A percentile compares a stretch with the other conserved stretches of the same genome.
Evolutionary conservation across 2,888 invertebrate genomes (phyloP).

Genomic region (Eupithecia insigniata): DNA sequence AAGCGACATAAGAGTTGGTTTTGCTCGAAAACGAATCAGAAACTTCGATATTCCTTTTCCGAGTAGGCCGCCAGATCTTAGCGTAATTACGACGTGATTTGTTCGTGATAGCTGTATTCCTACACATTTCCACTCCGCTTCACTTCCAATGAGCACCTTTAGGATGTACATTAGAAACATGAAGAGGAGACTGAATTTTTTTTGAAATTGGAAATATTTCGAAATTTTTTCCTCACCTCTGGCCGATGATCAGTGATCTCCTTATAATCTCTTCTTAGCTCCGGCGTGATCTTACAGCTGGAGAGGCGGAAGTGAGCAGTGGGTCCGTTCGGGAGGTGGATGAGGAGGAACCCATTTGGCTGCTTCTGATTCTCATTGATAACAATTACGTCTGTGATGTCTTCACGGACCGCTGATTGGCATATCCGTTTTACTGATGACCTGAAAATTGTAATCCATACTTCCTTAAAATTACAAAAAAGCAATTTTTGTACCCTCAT

Average conservation of each 20-base stretch:
- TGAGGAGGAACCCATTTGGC: conserved; percentile 95
- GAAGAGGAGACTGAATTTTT: neutral
- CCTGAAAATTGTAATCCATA: conserved; percentile 72
- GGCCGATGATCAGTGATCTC: conserved; percentile 95
- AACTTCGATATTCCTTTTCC: too few species aligned
- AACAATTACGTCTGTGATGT: conserved; percentile 94
- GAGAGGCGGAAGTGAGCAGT: conserved; percentile 98
- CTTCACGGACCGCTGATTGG: conserved; percentile 90
- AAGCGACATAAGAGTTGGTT: too few species aligned
- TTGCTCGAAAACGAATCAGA: too few species aligned
- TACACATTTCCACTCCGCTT: neutral
- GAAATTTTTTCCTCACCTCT: conserved; percentile 84
- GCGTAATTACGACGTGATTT: too few species aligned
- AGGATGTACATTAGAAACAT: neutral
- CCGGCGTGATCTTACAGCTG: conserved; percentile 95
- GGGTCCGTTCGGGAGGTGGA: conserved; percentile 98
- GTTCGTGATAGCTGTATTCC: too few species aligned
- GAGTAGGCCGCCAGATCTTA: too few species aligned
- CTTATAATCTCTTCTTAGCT: conserved; percentile 90
- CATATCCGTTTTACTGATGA: conserved; percentile 97
- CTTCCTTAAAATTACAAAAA: too few species aligned
- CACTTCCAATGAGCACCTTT: neutral
- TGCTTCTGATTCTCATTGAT: conserved; percentile 96
- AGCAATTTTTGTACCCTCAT: too few species aligned
- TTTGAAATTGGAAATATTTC: neutral